A percentile compares a stretch with the other conserved stretches of the same genome.
Evolutionary conservation across 2,113 vertebrate species (phyloP).

Genomic region (Myanophis thanlyinensis): DNA sequence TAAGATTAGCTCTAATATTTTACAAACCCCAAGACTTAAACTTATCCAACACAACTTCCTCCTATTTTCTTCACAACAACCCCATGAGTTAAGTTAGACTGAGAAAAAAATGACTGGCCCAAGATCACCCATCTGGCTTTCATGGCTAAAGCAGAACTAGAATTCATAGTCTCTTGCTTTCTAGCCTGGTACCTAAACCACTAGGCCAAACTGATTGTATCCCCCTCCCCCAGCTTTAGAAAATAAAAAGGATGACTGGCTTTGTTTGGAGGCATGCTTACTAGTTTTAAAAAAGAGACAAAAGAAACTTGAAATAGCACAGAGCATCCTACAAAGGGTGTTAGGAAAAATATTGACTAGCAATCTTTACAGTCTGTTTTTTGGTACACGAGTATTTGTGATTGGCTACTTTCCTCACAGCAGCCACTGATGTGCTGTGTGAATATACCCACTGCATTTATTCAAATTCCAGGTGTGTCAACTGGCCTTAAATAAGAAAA

Average conservation of each 20-base stretch:
- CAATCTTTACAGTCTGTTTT: not conserved
- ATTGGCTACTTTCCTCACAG: not conserved
- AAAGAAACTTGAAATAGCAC: not conserved
- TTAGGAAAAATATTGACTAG: not conserved
- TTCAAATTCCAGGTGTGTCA: not conserved
- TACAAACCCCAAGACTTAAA: not conserved
- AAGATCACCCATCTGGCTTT: not conserved
- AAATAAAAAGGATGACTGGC: not conserved
- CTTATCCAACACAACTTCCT: not conserved
- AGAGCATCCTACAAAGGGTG: not conserved
- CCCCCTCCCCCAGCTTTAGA: not conserved
- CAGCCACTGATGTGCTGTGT: not conserved
- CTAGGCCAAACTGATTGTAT: not conserved
- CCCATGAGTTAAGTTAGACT: not conserved
- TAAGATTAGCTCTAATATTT: not conserved
- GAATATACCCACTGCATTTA: not conserved
- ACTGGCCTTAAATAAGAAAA: not conserved
- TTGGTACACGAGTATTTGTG: not conserved
- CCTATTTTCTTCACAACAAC: not conserved
- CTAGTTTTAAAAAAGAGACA: not conserved
- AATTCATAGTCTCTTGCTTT: not conserved
- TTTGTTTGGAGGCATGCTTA: not conserved
- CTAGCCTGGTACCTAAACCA: not conserved
- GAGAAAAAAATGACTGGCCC: not conserved
- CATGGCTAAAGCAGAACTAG: not conserved